These are phyloP conservation scores for Lasioglossum vierecki DNA, from an alignment of 2,888 invertebrate genomes.

Conservation along the genomic window DNA sequence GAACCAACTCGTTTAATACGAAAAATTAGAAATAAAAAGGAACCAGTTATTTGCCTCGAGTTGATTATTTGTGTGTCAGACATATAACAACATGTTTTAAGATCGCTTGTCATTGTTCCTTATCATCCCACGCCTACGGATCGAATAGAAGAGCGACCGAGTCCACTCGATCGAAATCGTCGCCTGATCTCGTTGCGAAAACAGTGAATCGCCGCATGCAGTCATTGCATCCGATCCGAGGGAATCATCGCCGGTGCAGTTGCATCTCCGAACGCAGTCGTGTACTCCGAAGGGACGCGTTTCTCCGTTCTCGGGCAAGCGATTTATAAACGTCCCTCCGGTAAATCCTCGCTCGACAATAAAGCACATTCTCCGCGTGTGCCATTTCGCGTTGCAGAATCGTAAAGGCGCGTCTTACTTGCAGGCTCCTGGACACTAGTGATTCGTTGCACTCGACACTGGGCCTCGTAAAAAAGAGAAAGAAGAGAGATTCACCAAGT, in stretches of 20 bases:
- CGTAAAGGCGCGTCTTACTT: conserved; percentile 61
- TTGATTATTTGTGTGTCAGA: background rate
- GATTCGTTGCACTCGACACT: conserved; percentile 68
- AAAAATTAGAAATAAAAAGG: background rate
- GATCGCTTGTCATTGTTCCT: background rate
- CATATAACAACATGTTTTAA: background rate
- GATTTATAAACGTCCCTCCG: conserved; percentile 25
- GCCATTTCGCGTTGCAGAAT: conserved; percentile 43
- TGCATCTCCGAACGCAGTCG: background rate
- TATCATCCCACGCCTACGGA: background rate
- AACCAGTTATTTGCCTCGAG: background rate
- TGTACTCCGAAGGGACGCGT: background rate
- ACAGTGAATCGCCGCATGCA: background rate
- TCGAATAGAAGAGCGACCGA: background rate
- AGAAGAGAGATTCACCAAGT: conserved; percentile 12
- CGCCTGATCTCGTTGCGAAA: background rate
- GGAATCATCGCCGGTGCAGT: background rate
- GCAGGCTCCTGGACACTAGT: conserved; percentile 38
- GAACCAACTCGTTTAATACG: background rate
- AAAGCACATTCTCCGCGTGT: conserved; percentile 37
- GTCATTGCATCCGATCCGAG: too few species aligned
- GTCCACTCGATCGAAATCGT: background rate
- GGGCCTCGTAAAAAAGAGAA: conserved; percentile 58
- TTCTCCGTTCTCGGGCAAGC: background rate
- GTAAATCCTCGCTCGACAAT: conserved; percentile 39